phyloP scores from a whole-genome alignment of 2,797 vertebrate genomes.

The Schizopygopsis malacanthus region DNA sequence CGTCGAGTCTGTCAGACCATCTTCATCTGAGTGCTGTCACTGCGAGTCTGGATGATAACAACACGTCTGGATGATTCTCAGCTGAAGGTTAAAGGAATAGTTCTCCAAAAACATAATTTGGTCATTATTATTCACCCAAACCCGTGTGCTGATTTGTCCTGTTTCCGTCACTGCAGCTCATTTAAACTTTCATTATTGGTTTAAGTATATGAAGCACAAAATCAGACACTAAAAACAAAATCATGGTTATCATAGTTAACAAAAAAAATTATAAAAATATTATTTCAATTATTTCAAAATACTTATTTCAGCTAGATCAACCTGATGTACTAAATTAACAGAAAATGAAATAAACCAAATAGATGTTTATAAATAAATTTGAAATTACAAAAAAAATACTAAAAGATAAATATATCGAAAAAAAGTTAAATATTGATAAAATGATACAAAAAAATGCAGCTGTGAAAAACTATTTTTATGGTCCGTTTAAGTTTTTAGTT shows the following conservation, averaged over 20 bases:
- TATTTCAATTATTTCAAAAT: too few relatives aligned
- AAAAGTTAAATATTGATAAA: too few relatives aligned
- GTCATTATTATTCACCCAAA: neutral
- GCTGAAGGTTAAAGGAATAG: neutral
- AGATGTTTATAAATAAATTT: too few relatives aligned
- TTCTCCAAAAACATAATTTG: neutral
- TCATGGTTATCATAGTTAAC: too few relatives aligned
- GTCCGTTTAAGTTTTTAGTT: neutral
- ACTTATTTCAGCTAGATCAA: too few relatives aligned
- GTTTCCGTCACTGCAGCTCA: neutral
- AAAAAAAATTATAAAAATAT: too few relatives aligned
- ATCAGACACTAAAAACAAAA: neutral
- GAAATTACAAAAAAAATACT: too few relatives aligned
- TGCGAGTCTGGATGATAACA: neutral
- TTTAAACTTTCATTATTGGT: neutral
- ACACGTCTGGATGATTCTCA: neutral
- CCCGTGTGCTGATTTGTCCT: neutral
- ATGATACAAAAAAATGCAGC: neutral
- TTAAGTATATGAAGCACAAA: neutral
- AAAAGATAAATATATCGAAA: too few relatives aligned
- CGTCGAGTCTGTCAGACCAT: neutral
- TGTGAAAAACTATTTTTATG: constrained; percentile 12
- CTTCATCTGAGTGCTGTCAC: neutral
- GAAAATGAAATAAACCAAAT: too few relatives aligned
- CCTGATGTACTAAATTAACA: too few relatives aligned